Evolutionary conservation across 2,113 vertebrate genomes (phyloP).

Genomic region (Paramormyrops kingsleyae): DNA sequence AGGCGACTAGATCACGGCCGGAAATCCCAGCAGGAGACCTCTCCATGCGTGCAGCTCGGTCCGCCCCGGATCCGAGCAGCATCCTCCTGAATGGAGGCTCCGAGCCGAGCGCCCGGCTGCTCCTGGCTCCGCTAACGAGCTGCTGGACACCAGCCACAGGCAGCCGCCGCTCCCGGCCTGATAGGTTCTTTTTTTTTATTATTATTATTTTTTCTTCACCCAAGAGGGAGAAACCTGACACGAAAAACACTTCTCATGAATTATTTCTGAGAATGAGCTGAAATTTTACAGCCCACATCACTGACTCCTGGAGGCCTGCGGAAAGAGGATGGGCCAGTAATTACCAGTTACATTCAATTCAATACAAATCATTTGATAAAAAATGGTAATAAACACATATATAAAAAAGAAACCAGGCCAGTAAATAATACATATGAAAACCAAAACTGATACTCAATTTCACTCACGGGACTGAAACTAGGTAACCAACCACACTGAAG

Average conservation of each 20-base stretch:
- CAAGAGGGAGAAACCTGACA: conserved; percentile 21
- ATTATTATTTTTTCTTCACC: neutral
- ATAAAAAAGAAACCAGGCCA: neutral
- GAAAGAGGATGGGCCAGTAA: neutral
- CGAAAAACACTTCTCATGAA: conserved; percentile 46
- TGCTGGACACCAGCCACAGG: conserved; percentile 3
- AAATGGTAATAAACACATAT: neutral
- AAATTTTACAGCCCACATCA: conserved; percentile 35
- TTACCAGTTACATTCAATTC: neutral
- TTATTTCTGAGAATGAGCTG: conserved; percentile 41
- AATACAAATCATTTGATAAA: neutral
- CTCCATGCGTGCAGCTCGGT: neutral
- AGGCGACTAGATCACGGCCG: neutral
- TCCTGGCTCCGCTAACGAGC: neutral
- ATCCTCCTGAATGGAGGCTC: neutral
- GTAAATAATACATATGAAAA: neutral
- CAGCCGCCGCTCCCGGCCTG: neutral
- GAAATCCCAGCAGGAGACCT: neutral
- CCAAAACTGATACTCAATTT: neutral
- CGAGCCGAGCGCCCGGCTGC: neutral
- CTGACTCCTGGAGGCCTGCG: conserved; percentile 3
- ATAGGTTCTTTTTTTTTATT: neutral
- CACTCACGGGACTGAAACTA: neutral
- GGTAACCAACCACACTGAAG: neutral
- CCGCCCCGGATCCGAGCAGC: neutral